Base-by-base conservation (phyloP, 2,113 vertebrate species). In the Oryzias celebensis region DNA sequence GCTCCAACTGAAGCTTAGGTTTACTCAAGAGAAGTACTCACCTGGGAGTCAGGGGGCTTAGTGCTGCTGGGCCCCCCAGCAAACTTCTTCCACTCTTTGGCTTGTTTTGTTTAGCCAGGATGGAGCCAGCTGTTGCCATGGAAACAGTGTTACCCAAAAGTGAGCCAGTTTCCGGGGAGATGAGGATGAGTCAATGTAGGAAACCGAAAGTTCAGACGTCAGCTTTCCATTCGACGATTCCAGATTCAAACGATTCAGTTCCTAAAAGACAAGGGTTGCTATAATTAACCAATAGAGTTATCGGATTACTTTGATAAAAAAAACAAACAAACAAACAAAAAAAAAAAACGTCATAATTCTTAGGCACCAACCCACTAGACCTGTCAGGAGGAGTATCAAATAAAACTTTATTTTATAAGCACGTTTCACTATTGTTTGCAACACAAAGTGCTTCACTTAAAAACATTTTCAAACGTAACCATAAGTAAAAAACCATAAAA, bases 121-220 rank as follows among this genome's bases (percentile, higher is more conserved):
- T 87, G 53, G 94, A 92, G 76, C 93, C 90, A 72, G 95, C 93
- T 18, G 95, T 93, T 14, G 95, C 93, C 56, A 98, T 77, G 46
- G 86, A 83, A 52, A 88, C 83, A 0, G 85, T 69, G n/a, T 77
- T 89, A 31, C 65, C 74, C 61, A 89, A 63, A 12, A 89, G 88
- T 17, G 96, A 90, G 79, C 93, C 89, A 1, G 94, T 85, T 68
- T 98, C 97, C 1, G 97, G 93, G 45, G 97, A 97, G 83, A 98
- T 98, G 54, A 98, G 93, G 97, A 91, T 0, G 96, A 94, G 84
- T 98, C 97, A 42, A 99, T 98, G 84, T 98, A 98, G 83, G 97
- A 97, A 85, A 97, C 87, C 0, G 97, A 94, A 61, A 96, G 95
- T 88, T 98, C 96, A 13, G 93, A 94, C 63, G 93, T 95, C 88